Base-by-base conservation (phyloP, 2,888 invertebrate genomes). In the Agrotis clavis region DNA sequence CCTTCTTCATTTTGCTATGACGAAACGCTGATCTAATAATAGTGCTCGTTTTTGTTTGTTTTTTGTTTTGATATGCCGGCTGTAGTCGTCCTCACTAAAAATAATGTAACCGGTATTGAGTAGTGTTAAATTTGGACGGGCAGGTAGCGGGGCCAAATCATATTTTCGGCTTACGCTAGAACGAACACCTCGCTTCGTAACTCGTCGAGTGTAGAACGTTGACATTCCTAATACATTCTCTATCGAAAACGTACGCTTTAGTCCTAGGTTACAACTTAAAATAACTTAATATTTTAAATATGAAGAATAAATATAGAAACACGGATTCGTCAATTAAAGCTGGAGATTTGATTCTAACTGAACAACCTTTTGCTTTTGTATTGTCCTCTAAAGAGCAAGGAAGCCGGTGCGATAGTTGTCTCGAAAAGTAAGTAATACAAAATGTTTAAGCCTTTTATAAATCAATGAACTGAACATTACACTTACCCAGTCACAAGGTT, bases 351-450 rank as follows among this genome's bases (percentile, higher is more conserved):
- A 97, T 98, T 72, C 93, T 98, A 60, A 97, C 97, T 53, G 98
- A 98, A 87, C 97, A 98, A 86, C 98, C 98, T 0, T 98, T 98
- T 92, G 97, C 97, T 1, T 98, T 97, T 91, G 97, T 97, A 54
- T 93, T 98, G 4, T 97, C 97, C 79, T 97, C 97, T 0, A 97
- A 97, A 85, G 97, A 97, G 87, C 97, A 97, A 81, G 97, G 97
- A 53, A 96, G 96, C 87, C 95, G 97, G 80, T 98, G 98, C 94
- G 98, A 98, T 91, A 97, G 97, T 92, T 98, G 98, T 90, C 97
- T 98, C 77, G 96, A 96, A 88, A 97, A 97, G 98, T 98, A 96
- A 97, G 95, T 92, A 66, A 61, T 54, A 53, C 11, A 41, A 18
- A 7, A 7, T 19, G 35, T 0, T 35, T 54, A 41, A 41, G 3